Conservation (phyloP, 2,797 vertebrate genomes). For the Bovichtus diacanthus region DNA sequence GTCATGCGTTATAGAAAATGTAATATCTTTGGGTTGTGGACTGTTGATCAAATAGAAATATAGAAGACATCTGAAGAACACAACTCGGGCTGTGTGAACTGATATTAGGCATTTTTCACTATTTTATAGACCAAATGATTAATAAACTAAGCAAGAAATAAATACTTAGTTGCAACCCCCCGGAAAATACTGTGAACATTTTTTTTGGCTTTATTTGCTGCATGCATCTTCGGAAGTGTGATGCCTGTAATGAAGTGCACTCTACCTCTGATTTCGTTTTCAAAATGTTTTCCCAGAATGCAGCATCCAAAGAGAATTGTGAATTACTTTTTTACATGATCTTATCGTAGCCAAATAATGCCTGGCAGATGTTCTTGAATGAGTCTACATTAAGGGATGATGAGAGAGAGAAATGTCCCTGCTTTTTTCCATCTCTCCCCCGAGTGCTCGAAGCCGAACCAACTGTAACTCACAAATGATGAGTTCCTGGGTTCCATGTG, state of each 20-base stretch:
- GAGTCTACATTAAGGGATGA: constrained; percentile 4
- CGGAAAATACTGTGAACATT: not conserved
- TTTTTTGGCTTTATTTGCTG: not conserved
- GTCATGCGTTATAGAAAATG: not conserved
- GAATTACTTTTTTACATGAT: constrained; percentile 22
- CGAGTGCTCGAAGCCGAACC: constrained; percentile 69
- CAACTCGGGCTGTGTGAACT: not conserved
- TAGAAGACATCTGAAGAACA: not conserved
- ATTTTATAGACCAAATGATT: not conserved
- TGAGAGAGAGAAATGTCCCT: not conserved
- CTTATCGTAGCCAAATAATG: constrained; percentile 3
- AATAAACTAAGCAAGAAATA: not conserved
- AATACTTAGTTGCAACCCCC: not conserved
- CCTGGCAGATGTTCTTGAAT: constrained; percentile 17
- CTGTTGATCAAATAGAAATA: not conserved
- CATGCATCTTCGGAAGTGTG: not conserved
- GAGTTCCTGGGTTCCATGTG: constrained; percentile 2
- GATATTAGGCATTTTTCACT: not conserved
- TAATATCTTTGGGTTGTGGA: not conserved
- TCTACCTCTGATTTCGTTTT: not conserved
- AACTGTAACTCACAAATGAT: constrained; percentile 1
- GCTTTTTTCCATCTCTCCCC: not conserved
- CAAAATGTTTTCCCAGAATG: not conserved
- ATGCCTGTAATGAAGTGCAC: not conserved
- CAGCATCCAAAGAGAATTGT: constrained; percentile 8